A percentile compares a stretch with the other conserved stretches of the same genome.
These are phyloP conservation scores for Morpho helenor DNA, from an alignment of 2,888 invertebrate genomes.

Conservation along the genomic window DNA sequence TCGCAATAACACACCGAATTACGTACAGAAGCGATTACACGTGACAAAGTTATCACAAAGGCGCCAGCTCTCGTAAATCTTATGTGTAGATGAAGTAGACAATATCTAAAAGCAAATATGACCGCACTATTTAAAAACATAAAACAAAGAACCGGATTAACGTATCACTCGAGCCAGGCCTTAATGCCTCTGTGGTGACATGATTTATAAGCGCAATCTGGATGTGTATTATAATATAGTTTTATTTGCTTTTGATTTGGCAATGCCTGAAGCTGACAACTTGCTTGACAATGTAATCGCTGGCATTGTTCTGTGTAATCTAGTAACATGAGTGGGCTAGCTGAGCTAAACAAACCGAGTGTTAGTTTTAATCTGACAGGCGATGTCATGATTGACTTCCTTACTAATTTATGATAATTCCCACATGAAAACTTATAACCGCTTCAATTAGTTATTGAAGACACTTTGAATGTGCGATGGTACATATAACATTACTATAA, in stretches of 20 bases:
- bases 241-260: conserved; percentile 70
- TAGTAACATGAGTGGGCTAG: conserved; percentile 67
- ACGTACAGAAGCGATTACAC: conserved; percentile 71
- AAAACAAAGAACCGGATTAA: conserved; percentile 76
- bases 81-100: conserved; percentile 63
- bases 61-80: conserved; percentile 74
- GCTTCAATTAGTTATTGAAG: too few species aligned
- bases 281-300: conserved; percentile 70
- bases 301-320: conserved; percentile 73
- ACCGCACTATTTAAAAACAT: conserved; percentile 76
- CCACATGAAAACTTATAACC: too few species aligned
- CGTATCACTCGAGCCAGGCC: conserved; percentile 61
- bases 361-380: conserved; percentile 67
- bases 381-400: conserved; percentile 66
- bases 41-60: conserved; percentile 69
- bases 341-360: conserved; percentile 53
- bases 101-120: conserved; percentile 77
- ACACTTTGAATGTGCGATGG: too few species aligned
- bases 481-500: background rate
- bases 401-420: conserved; percentile 10
- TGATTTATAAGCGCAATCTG: conserved; percentile 68
- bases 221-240: conserved; percentile 54
- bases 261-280: conserved; percentile 63
- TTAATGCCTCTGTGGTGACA: conserved; percentile 62
- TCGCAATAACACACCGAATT: conserved; percentile 74